Percentiles rank a stretch among this genome's conserved stretches.
phyloP scores from a whole-genome alignment of 2,888 invertebrate species.

The Suillia variegata region DNA sequence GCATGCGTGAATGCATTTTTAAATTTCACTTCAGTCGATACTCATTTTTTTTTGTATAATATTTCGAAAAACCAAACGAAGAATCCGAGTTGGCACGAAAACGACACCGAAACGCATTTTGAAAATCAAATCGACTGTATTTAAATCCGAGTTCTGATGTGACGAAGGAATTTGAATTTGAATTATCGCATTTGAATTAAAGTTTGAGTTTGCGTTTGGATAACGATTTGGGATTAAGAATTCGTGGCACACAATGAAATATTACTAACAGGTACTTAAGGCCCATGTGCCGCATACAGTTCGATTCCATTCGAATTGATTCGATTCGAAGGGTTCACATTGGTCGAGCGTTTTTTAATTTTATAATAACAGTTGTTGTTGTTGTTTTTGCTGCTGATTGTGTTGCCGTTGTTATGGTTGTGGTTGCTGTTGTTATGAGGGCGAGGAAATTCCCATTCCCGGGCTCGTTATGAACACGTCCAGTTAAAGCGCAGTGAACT shows the following conservation, averaged over 20 bases:
- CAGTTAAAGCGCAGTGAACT: background rate
- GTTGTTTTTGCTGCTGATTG: no score
- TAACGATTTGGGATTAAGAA: slow-evolving; percentile 27
- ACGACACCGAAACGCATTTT: slow-evolving; percentile 6
- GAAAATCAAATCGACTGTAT: slow-evolving; percentile 6
- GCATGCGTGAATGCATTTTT: slow-evolving; percentile 14
- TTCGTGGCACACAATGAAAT: slow-evolving; percentile 36
- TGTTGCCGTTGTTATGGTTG: no score
- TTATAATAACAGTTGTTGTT: no score
- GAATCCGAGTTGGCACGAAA: background rate
- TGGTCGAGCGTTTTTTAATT: no score
- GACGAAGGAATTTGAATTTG: background rate
- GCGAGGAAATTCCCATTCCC: slow-evolving; percentile 6
- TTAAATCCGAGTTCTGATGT: background rate
- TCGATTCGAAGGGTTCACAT: no score
- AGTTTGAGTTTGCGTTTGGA: background rate
- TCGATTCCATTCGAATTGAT: background rate
- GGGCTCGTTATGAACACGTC: slow-evolving; percentile 4
- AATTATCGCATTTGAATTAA: background rate
- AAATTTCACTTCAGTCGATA: slow-evolving; percentile 4
- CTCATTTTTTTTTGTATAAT: no score
- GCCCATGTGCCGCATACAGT: background rate
- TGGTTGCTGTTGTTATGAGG: background rate
- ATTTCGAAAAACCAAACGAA: background rate
- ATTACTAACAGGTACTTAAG: slow-evolving; percentile 34